A percentile compares a stretch with the other conserved stretches of the same genome.
These are phyloP conservation scores for Emydocephalus ijimae DNA, from an alignment of 2,113 vertebrate genomes.

Conservation along the genomic window DNA sequence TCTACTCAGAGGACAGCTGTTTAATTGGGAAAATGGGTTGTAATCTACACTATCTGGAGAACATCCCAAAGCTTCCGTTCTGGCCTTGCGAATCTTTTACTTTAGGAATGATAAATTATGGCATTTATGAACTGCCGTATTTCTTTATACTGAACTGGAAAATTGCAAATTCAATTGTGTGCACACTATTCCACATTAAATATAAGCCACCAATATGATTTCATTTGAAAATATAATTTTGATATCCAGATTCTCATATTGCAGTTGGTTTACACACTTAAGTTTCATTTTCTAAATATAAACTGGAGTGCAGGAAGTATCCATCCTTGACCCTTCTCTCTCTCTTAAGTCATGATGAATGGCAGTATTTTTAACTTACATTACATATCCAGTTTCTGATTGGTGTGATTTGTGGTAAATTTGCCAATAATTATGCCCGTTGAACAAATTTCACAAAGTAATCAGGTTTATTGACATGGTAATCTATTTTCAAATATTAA, in stretches of 20 bases:
- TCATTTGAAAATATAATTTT: not conserved
- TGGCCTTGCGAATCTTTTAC: constrained; percentile 1
- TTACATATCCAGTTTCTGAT: not conserved
- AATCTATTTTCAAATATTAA: not conserved
- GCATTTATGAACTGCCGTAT: not conserved
- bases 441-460: not conserved
- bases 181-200: not conserved
- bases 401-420: not conserved
- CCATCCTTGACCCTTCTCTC: not conserved
- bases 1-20: not conserved
- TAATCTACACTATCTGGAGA: not conserved
- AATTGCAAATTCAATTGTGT: not conserved
- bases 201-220: not conserved
- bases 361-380: not conserved
- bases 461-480: not conserved
- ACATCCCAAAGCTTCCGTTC: not conserved
- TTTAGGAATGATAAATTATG: constrained; percentile 26
- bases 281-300: not conserved
- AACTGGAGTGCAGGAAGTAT: not conserved
- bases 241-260: not conserved
- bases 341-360: not conserved
- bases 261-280: not conserved
- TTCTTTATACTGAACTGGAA: not conserved
- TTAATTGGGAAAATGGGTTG: not conserved
- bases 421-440: not conserved